These are phyloP conservation scores for Ceramica pisi DNA, from an alignment of 2,888 invertebrate species.

Conservation along the genomic window DNA sequence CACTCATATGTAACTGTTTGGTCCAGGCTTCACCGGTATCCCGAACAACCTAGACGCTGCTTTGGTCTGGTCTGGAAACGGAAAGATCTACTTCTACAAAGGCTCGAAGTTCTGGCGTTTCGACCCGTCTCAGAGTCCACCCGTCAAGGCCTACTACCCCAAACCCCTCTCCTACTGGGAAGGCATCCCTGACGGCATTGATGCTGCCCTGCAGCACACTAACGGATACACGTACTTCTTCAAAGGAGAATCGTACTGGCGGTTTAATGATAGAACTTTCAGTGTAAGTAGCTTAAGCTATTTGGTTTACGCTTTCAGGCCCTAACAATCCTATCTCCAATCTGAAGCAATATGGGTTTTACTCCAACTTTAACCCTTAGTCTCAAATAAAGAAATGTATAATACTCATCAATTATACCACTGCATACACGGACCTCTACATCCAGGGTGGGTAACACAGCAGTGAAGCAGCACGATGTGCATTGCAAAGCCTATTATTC, in stretches of 20 bases:
- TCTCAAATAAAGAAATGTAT: no score
- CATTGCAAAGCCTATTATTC: no score
- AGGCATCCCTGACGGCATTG: constrained; percentile 96
- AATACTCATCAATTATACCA: no score
- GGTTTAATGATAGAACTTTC: constrained; percentile 98
- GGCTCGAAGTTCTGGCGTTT: constrained; percentile 98
- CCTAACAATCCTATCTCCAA: not conserved
- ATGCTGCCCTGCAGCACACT: constrained; percentile 98
- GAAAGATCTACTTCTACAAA: constrained; percentile 99
- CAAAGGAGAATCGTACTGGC: constrained; percentile 97
- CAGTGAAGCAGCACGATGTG: no score
- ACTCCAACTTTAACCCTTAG: no score
- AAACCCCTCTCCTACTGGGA: constrained; percentile 98
- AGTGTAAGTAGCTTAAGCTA: constrained; percentile 91
- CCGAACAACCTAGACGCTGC: constrained; percentile 98
- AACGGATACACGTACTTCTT: constrained; percentile 99
- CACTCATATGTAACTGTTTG: not conserved
- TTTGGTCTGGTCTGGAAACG: constrained; percentile 99
- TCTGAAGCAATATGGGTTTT: no score
- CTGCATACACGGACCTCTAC: no score
- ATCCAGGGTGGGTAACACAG: no score
- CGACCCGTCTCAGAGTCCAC: constrained; percentile 96
- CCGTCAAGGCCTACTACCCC: constrained; percentile 96
- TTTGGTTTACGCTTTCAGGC: not conserved
- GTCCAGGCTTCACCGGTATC: constrained; percentile 96